These are phyloP conservation scores for Drosophila nigrodunni DNA, from an alignment of 1,140 invertebrate species.

Conservation along the genomic window DNA sequence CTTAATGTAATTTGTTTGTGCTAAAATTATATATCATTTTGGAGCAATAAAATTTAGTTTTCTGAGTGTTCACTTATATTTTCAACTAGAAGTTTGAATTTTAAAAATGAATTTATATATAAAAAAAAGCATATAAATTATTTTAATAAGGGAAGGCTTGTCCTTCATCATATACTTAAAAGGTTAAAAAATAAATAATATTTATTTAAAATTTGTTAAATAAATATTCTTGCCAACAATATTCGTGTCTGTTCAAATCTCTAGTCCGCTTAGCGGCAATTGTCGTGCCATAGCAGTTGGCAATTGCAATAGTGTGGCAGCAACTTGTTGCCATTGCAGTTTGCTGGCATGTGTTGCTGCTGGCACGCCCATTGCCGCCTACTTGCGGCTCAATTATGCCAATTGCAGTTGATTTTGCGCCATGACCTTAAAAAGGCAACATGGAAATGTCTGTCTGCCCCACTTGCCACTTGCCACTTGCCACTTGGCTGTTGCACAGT, in stretches of 20 bases:
- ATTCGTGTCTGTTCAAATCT: slow-evolving; percentile 4
- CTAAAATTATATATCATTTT: no score
- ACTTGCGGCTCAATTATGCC: slow-evolving; percentile 80
- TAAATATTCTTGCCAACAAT: no score
- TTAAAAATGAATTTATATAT: no score
- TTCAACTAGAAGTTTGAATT: no score
- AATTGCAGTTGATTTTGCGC: slow-evolving; percentile 68
- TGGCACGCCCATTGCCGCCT: slow-evolving; percentile 58
- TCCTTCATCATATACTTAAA: no score
- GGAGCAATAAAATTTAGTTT: no score
- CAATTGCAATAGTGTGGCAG: slow-evolving; percentile 6
- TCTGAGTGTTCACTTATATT: no score
- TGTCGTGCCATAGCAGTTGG: not conserved
- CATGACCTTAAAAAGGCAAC: slow-evolving; percentile 82
- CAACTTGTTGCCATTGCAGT: slow-evolving; percentile 32
- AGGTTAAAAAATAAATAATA: no score
- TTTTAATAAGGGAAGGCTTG: no score
- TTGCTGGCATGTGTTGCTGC: slow-evolving; percentile 32
- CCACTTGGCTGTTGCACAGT: slow-evolving; percentile 32
- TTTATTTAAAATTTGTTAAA: no score
- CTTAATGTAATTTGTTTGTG: no score
- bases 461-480: slow-evolving; percentile 24
- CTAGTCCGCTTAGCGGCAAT: not conserved
- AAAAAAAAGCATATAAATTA: no score
- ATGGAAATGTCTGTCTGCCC: slow-evolving; percentile 76